phyloP scores from a whole-genome alignment of 2,113 vertebrate genomes.

The Geococcyx californianus region DNA sequence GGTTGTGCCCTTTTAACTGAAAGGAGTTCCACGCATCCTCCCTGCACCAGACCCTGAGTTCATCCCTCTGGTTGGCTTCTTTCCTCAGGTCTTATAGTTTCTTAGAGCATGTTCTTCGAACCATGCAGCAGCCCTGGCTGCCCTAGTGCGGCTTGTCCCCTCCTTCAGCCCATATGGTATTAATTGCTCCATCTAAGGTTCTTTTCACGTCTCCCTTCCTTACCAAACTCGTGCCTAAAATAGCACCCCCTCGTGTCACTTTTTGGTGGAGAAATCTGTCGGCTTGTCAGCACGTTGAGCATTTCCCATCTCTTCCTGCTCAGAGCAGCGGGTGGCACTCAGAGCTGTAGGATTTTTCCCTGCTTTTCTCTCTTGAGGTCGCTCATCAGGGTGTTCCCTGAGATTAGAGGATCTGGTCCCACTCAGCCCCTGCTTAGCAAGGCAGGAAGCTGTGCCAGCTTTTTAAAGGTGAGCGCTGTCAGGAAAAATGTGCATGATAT shows the following conservation, averaged over 20 bases:
- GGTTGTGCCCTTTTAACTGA: neutral
- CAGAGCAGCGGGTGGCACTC: neutral
- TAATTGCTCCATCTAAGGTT: conserved; percentile 1
- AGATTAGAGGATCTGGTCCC: neutral
- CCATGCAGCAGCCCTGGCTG: neutral
- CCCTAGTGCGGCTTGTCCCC: neutral
- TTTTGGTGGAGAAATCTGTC: neutral
- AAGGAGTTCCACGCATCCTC: neutral
- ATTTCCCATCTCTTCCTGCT: neutral
- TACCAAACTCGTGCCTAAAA: conserved; percentile 11
- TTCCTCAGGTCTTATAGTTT: neutral
- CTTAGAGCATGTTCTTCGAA: neutral
- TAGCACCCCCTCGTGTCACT: conserved; percentile 35
- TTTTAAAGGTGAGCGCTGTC: neutral
- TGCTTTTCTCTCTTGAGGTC: neutral
- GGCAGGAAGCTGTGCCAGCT: neutral
- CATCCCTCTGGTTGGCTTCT: neutral
- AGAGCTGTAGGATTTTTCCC: neutral
- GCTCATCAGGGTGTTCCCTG: neutral
- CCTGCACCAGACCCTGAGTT: neutral
- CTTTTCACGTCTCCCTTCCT: neutral
- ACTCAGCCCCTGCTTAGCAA: neutral
- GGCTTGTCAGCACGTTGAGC: neutral
- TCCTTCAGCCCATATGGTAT: neutral
- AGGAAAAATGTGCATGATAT: neutral